Evolutionary conservation across 2,113 vertebrate genomes (phyloP).

Genomic region (Brachyhypopomus gauderio): DNA sequence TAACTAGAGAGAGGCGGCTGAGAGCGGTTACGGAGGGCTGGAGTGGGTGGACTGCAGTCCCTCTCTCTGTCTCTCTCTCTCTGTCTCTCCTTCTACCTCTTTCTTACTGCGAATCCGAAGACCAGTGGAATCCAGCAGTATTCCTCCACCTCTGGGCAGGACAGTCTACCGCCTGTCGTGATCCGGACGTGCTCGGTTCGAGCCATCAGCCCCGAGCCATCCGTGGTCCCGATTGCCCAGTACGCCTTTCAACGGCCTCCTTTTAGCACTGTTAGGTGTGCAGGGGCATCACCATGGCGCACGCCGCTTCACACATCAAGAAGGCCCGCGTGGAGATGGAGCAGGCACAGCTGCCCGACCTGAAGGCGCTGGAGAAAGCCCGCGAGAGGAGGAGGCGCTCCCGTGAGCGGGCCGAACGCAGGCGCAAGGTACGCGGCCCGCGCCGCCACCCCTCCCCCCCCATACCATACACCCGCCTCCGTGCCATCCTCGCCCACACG

Average conservation of each 20-base stretch:
- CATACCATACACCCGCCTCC: too few species aligned
- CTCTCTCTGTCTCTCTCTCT: slow-evolving; percentile 2
- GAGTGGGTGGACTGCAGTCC: slow-evolving; percentile 17
- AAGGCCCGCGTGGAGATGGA: slow-evolving; percentile 93
- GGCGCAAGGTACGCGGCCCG: slow-evolving; percentile 87
- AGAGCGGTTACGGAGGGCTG: slow-evolving; percentile 26
- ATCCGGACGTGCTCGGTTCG: slow-evolving; percentile 3
- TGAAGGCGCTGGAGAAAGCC: slow-evolving; percentile 86
- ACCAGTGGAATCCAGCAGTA: slow-evolving; percentile 17
- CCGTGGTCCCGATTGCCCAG: too few species aligned
- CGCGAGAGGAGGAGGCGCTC: slow-evolving; percentile 88
- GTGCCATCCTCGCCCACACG: too few species aligned
- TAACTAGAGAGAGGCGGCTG: slow-evolving; percentile 37
- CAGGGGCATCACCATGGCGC: slow-evolving; percentile 81
- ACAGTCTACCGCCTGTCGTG: slow-evolving; percentile 48
- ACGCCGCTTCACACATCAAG: slow-evolving; percentile 95
- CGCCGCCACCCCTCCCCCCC: too few species aligned
- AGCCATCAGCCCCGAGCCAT: too few species aligned
- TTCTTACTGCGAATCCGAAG: slow-evolving; percentile 15
- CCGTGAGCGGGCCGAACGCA: slow-evolving; percentile 88
- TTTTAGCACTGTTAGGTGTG: too few species aligned
- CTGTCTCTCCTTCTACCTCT: not conserved
- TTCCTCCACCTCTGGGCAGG: slow-evolving; percentile 53
- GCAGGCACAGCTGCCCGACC: slow-evolving; percentile 73
- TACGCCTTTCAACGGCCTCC: not conserved